Evolutionary conservation across 2,113 vertebrate genomes (phyloP), one percentile per base, ranked within the genome.

Genomic region (Anas platyrhynchos): DNA sequence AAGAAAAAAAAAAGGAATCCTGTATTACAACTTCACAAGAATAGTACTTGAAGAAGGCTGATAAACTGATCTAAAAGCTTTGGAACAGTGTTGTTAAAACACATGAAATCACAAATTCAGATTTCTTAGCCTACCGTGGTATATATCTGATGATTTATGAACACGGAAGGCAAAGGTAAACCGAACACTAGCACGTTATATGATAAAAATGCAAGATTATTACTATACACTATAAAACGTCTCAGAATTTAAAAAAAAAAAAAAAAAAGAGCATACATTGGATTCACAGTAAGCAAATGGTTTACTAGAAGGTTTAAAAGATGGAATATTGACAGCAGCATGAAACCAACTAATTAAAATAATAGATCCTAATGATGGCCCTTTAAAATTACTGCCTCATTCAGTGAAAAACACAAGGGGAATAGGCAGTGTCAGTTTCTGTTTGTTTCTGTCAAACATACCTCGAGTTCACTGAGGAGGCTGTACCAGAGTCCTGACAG

Each of bases 361-460:
- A 89, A 46, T 15, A n/a, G 77, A 29, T 0, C 79, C 21, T 38
- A 88, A 41, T 0, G 0, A 90, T 12, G 3, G 17, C 6, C 83
- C 11, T 66, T 69, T 17, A 80, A 75, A 90, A 86, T 22, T 38
- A n/a, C 26, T 3, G 14, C 71, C 83, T 66, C 13, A 13, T 69
- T 61, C n/a, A 29, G 17, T 13, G 27, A 46, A 74, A 38, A 66
- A 36, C 7, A 72, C 2, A 43, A 52, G 17, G 7, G 73, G 23
- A 78, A 71, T 0, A 3, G 4, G 25, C 1, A 0, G 50, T 4
- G 10, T 22, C 9, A 15, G 3, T 43, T 93, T 72, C 50, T 68
- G 18, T 26, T 26, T 38, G 36, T 36, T 93, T 81, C 55, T 66
- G 15, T 15, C 80, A 86, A 82, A 73, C 8, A 32, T 8, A 15